These are phyloP conservation scores for Daboia siamensis DNA, from an alignment of 2,113 vertebrate genomes.

Conservation along the genomic window DNA sequence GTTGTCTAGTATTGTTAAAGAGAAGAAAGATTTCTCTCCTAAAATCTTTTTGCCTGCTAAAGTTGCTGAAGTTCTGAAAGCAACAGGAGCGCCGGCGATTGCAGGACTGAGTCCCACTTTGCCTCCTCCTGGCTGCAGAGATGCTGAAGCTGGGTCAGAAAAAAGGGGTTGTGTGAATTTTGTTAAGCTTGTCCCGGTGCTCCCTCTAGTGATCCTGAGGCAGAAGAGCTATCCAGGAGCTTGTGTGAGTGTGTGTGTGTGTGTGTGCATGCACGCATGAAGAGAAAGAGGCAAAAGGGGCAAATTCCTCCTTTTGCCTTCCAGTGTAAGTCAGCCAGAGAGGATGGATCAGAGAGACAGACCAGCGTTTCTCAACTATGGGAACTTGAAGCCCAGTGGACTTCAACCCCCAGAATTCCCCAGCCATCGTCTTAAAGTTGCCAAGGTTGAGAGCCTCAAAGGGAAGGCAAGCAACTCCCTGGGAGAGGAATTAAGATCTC, in stretches of 20 bases:
- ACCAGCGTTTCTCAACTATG: neutral
- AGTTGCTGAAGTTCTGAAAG: neutral
- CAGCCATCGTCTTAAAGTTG: neutral
- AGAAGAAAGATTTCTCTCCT: no score
- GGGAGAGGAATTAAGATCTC: neutral
- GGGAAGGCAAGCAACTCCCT: slow-evolving; percentile 7
- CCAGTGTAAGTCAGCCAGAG: slow-evolving; percentile 1
- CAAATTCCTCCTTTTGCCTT: neutral
- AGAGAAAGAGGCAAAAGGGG: neutral
- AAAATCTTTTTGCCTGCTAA: neutral
- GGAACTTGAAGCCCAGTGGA: neutral
- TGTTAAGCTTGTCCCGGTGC: slow-evolving; percentile 15
- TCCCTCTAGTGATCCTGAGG: slow-evolving; percentile 44
- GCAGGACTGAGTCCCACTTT: no score
- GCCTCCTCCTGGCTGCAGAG: neutral
- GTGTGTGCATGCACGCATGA: rapidly evolving
- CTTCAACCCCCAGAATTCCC: neutral
- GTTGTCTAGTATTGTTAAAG: no score
- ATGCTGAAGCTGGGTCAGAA: neutral
- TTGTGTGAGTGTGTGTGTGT: neutral
- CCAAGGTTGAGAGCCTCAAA: neutral
- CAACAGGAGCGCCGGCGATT: no score
- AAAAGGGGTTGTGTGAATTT: neutral
- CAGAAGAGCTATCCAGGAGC: neutral
- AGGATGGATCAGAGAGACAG: neutral